Conservation (phyloP, 2,888 invertebrate species). For the Cerceris rybyensis region DNA sequence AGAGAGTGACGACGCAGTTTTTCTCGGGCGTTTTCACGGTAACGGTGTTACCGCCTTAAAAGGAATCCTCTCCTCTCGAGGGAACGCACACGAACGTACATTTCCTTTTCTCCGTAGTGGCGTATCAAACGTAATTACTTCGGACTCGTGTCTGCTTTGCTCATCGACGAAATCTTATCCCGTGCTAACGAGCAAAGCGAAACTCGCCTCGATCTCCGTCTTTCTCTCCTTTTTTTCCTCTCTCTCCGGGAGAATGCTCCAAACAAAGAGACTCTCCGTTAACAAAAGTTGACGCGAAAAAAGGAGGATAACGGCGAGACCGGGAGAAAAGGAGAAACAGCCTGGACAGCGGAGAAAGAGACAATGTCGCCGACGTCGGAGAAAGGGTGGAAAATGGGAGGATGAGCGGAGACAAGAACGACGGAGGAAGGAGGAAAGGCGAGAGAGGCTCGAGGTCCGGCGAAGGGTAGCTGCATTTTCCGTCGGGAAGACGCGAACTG, state of each 20-base stretch:
- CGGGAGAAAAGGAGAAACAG: neutral
- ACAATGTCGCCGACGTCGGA: neutral
- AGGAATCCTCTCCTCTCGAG: conserved; percentile 18
- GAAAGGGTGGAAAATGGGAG: neutral
- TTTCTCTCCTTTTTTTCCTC: conserved; percentile 1
- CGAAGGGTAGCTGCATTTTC: conserved; percentile 43
- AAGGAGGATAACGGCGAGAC: conserved; percentile 10
- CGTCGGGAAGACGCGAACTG: conserved; percentile 59
- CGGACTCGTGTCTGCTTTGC: conserved; percentile 49
- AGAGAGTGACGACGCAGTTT: conserved; percentile 11
- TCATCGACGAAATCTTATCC: conserved; percentile 59
- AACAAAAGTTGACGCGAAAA: conserved; percentile 1
- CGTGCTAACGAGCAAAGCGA: conserved; percentile 50
- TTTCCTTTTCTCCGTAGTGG: conserved; percentile 34
- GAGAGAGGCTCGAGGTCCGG: conserved; percentile 1
- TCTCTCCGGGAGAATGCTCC: neutral
- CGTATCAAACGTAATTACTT: conserved; percentile 57
- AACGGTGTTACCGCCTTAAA: conserved; percentile 46
- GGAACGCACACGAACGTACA: conserved; percentile 40
- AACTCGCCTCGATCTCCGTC: conserved; percentile 15
- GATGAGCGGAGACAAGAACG: neutral
- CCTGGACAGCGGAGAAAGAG: neutral
- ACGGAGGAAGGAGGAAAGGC: neutral
- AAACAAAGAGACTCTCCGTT: conserved; percentile 1
- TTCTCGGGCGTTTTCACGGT: conserved; percentile 5